These are phyloP conservation scores for Vipera latastei DNA, from an alignment of 2,797 vertebrate genomes.

Conservation along the genomic window DNA sequence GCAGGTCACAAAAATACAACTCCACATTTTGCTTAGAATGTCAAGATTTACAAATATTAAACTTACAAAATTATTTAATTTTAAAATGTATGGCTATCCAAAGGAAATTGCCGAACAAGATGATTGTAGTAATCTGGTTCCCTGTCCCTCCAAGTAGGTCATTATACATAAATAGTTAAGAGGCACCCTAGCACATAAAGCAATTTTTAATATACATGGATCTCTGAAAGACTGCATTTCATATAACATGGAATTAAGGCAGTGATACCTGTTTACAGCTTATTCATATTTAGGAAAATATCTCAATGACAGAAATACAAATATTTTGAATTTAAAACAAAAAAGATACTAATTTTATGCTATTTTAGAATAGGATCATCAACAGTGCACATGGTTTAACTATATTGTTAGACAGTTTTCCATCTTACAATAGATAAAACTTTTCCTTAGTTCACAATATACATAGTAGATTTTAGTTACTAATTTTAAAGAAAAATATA, in stretches of 20 bases:
- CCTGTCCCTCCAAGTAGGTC: not conserved
- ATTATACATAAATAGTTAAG: not conserved
- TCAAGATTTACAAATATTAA: not conserved
- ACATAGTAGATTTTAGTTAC: constrained; percentile 22
- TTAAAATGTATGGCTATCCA: not conserved
- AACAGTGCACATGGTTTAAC: constrained; percentile 14
- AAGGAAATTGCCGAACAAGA: not conserved
- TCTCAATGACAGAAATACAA: not conserved
- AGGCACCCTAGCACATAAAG: not conserved
- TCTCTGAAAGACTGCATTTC: not conserved
- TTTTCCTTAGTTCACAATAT: constrained; percentile 10
- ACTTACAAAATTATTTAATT: not conserved
- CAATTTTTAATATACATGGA: not conserved
- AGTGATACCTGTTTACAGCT: not conserved
- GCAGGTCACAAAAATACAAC: not conserved
- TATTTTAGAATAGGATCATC: not conserved
- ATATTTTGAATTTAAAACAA: not conserved
- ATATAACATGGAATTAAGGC: not conserved
- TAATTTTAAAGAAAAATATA: constrained; percentile 39
- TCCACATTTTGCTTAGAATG: not conserved
- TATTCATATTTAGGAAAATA: not conserved
- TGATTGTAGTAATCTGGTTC: not conserved
- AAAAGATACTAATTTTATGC: not conserved
- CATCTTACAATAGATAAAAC: constrained; percentile 33
- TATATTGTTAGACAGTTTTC: constrained; percentile 1